Evolutionary conservation across 2,113 vertebrate species (phyloP), one percentile per base, ranked within the genome.

Genomic region (Embiotoca jacksoni): DNA sequence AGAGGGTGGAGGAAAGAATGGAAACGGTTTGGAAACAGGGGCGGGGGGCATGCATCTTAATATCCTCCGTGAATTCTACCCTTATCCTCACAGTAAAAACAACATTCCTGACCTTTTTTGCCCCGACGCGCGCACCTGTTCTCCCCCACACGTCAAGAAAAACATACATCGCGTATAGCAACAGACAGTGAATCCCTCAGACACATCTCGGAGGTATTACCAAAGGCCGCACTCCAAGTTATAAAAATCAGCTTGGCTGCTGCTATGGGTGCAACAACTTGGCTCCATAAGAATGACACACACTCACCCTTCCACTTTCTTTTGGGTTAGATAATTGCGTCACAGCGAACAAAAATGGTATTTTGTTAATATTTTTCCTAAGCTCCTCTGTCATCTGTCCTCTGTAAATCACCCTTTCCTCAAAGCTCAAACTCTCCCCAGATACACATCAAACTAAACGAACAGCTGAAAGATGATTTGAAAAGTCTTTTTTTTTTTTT

Each of bases 61-160:
- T 14, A 49, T 78, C 15, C 41, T 11, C 1, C 8, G 52, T 54
- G 10, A 62, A 61, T 31, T 49, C 8, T 30, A 61, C 13, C 36
- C 33, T 41, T 33, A 39, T 54, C 15, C 9, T 61, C 5, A 44
- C 33, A 15, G 69, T 54, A 35, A 69, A 77, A 81, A 57, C 35
- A 33, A 73, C 33, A 74, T 62, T 62, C 60, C 54, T 78, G 37
- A 7, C 8, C 13, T 16, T 15, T n/a, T 52, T 59, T 55, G 41
- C 16, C 54, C 1, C 1, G n/a, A 64, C 54, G 52, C 75, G 72
- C 68, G 75, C 82, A 88, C 82, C 84, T 88, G 80, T 55, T 77
- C 61, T 46, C 10, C 31, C 44, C 37, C 3, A 35, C 57, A 64
- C n/a, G 70, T 50, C 44, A 64, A 60, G 41, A 46, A 31, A 49